Percentiles rank a stretch among this genome's conserved stretches.
Evolutionary conservation across 1,140 invertebrate species (phyloP).

Genomic region (Onthophagus taurus): DNA sequence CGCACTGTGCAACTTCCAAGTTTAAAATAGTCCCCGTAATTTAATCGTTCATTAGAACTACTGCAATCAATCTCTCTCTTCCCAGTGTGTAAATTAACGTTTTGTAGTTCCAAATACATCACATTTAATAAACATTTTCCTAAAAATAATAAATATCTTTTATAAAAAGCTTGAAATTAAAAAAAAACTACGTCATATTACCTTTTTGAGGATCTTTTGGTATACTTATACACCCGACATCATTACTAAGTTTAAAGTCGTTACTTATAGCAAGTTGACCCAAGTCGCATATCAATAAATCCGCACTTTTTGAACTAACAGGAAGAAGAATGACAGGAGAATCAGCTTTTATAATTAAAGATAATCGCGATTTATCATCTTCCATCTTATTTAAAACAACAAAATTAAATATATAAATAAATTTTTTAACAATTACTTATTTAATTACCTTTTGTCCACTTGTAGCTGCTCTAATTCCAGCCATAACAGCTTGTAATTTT

Average conservation of each 20-base stretch:
- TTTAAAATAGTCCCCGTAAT: slow-evolving; percentile 27
- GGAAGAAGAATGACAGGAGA: slow-evolving; percentile 84
- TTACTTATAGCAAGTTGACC: slow-evolving; percentile 74
- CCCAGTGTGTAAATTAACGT: slow-evolving; percentile 75
- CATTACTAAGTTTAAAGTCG: slow-evolving; percentile 53
- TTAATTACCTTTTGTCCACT: slow-evolving; percentile 27
- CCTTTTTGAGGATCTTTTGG: slow-evolving; percentile 18
- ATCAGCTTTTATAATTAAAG: slow-evolving; percentile 60
- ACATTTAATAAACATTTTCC: slow-evolving; percentile 59
- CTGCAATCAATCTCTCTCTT: slow-evolving; percentile 30
- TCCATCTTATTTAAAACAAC: slow-evolving; percentile 20
- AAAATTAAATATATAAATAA: neutral
- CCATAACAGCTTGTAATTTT: slow-evolving; percentile 65
- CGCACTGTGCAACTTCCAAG: slow-evolving; percentile 45
- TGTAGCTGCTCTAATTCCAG: slow-evolving; percentile 43
- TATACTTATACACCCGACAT: slow-evolving; percentile 46
- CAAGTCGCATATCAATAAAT: slow-evolving; percentile 73
- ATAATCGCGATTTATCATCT: slow-evolving; percentile 43
- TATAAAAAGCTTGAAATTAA: slow-evolving; percentile 4
- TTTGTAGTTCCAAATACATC: slow-evolving; percentile 64
- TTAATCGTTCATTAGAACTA: slow-evolving; percentile 18
- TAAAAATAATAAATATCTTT: slow-evolving; percentile 9
- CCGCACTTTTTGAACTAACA: slow-evolving; percentile 67
- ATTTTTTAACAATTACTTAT: neutral
- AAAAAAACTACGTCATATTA: neutral